phyloP scores from a whole-genome alignment of 2,113 vertebrate species.

The Chionodraco myersi region DNA sequence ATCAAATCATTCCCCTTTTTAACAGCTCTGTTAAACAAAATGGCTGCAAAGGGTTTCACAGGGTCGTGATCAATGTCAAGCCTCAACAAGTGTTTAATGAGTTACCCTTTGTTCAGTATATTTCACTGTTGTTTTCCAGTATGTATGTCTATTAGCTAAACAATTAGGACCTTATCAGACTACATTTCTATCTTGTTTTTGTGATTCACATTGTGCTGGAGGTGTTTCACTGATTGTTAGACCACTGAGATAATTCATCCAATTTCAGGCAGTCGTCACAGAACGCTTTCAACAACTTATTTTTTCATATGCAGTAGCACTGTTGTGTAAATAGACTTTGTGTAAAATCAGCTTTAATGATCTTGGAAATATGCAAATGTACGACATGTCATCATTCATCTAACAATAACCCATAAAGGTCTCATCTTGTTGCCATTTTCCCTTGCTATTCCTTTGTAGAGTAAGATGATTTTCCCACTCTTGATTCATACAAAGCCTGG shows the following conservation, averaged over 20 bases:
- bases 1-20: conserved; percentile 24
- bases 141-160: background rate
- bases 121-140: background rate
- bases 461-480: background rate
- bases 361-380: background rate
- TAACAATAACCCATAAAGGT: background rate
- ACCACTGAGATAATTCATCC: no score
- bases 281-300: no score
- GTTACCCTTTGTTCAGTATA: background rate
- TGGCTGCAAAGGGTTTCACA: background rate
- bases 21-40: conserved; percentile 14
- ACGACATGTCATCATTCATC: background rate
- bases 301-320: no score
- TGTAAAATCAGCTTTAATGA: background rate
- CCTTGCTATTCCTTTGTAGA: background rate
- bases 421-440: background rate
- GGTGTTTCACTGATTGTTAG: background rate
- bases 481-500: background rate
- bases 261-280: no score
- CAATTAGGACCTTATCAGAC: background rate
- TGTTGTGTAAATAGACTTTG: background rate
- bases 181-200: background rate
- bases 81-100: conserved; percentile 20
- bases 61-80: conserved; percentile 10
- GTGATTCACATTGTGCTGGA: background rate